Evolutionary conservation across 1,140 invertebrate species (phyloP).

Genomic region (Hycleus phaleratus): DNA sequence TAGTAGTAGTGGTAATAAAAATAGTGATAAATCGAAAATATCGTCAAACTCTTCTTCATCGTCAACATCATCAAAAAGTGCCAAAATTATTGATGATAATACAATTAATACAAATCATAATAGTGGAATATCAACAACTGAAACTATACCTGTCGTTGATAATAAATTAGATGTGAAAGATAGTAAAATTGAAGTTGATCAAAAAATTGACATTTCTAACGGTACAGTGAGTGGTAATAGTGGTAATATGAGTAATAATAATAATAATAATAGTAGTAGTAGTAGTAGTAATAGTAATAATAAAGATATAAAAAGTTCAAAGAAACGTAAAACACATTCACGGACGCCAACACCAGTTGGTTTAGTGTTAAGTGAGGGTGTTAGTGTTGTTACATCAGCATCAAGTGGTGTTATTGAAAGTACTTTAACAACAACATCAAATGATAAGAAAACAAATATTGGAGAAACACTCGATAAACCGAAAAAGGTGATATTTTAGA

Average conservation of each 20-base stretch:
- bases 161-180: constrained; percentile 40
- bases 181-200: constrained; percentile 29
- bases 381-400: constrained; percentile 24
- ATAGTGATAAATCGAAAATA: constrained; percentile 29
- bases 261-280: constrained; percentile 17
- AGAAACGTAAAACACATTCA: constrained; percentile 31
- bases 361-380: constrained; percentile 24
- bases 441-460: constrained; percentile 23
- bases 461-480: constrained; percentile 29
- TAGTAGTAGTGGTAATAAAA: constrained; percentile 18
- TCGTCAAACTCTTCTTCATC: not conserved
- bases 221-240: constrained; percentile 1
- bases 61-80: constrained; percentile 11
- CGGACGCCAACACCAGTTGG: constrained; percentile 37
- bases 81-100: constrained; percentile 26
- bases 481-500: constrained; percentile 29
- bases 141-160: constrained; percentile 20
- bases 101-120: constrained; percentile 27
- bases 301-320: constrained; percentile 22
- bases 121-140: not conserved
- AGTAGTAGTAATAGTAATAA: constrained; percentile 19
- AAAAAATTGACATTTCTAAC: no score
- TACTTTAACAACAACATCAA: constrained; percentile 6
- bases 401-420: constrained; percentile 16
- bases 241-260: constrained; percentile 16